phyloP scores from a whole-genome alignment of 2,888 invertebrate species.

The Rhagonycha fulva region DNA sequence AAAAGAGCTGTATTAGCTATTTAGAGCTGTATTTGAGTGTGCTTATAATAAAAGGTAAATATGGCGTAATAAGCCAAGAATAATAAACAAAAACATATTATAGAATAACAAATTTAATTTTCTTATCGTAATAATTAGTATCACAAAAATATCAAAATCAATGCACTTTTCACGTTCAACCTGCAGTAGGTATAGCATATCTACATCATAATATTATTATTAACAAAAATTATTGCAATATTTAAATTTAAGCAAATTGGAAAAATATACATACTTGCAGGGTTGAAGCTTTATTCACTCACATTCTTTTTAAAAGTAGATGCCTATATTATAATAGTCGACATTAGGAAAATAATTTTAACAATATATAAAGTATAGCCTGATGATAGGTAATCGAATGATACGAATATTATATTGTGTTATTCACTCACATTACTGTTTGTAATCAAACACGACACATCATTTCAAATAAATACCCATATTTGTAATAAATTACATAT shows the following conservation, averaged over 20 bases:
- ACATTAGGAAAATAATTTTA: background rate
- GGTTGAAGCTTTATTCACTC: slow-evolving; percentile 37
- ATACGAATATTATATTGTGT: background rate
- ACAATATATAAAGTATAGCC: background rate
- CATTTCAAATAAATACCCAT: background rate
- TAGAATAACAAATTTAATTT: background rate
- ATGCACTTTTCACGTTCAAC: background rate
- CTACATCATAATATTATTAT: background rate
- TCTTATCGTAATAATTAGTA: background rate
- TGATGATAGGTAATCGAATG: background rate
- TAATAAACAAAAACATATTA: background rate
- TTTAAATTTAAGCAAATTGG: background rate
- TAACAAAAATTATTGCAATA: background rate
- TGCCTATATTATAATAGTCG: slow-evolving; percentile 3
- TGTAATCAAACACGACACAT: background rate
- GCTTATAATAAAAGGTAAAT: background rate
- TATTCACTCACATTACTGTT: background rate
- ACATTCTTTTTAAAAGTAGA: slow-evolving; percentile 34
- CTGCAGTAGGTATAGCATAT: background rate
- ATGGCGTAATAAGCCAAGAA: background rate
- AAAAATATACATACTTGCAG: slow-evolving; percentile 19
- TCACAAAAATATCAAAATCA: background rate
- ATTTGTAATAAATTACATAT: background rate
- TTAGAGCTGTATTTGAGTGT: too few species aligned
- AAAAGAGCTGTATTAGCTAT: too few species aligned